Conservation (phyloP, 2,113 vertebrate genomes). For the Cricetomys ansorgei region DNA sequence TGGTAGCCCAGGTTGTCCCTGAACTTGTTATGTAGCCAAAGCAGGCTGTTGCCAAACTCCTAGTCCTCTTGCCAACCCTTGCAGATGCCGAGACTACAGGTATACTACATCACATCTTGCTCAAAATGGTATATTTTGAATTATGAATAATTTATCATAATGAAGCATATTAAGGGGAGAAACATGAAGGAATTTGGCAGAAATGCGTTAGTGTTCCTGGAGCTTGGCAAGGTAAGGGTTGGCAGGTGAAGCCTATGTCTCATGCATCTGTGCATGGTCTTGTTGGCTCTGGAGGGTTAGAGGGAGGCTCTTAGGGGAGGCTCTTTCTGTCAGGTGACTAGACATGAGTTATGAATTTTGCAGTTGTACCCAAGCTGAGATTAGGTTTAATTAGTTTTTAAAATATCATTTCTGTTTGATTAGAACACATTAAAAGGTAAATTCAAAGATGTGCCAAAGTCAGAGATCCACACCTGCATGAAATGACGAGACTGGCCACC, state of each 20-base stretch:
- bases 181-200: background rate
- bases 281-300: background rate
- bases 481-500: background rate
- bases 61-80: background rate
- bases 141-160: background rate
- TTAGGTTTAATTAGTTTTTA: background rate
- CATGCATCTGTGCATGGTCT: background rate
- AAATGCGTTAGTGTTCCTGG: background rate
- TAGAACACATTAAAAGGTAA: background rate
- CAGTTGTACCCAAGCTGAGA: background rate
- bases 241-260: background rate
- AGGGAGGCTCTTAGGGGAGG: background rate
- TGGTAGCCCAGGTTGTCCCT: background rate
- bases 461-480: background rate
- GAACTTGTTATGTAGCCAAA: background rate
- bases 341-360: background rate
- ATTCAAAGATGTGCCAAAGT: background rate
- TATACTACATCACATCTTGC: background rate
- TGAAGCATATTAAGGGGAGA: background rate
- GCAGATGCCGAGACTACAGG: background rate
- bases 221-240: background rate
- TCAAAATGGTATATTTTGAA: background rate
- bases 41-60: background rate
- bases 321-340: background rate
- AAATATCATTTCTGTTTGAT: background rate